phyloP scores from a whole-genome alignment of 2,888 invertebrate species.

The Yponomeuta plumbellus region DNA sequence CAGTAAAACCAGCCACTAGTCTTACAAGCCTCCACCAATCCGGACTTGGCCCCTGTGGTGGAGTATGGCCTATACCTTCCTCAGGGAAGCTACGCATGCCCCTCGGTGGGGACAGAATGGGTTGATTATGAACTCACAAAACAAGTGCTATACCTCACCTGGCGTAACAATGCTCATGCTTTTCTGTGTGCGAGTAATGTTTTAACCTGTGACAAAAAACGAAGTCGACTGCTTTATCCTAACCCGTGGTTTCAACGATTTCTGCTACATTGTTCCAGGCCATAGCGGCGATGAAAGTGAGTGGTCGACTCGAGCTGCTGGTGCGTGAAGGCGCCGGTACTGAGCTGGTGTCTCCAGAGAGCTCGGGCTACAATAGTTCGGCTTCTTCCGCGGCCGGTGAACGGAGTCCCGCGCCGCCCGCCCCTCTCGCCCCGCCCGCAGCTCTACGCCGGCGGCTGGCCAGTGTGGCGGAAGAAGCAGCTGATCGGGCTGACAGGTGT shows the following conservation, averaged over 20 bases:
- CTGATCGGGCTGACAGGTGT: slow-evolving; percentile 77
- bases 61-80: no score
- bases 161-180: no score
- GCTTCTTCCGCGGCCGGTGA: slow-evolving; percentile 88
- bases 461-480: slow-evolving; percentile 83
- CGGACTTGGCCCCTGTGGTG: no score
- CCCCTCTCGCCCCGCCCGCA: slow-evolving; percentile 72
- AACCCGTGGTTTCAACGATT: not conserved
- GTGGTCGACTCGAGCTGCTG: slow-evolving; percentile 84
- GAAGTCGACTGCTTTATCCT: no score
- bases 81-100: no score
- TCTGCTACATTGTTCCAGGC: slow-evolving; percentile 70
- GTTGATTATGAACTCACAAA: no score
- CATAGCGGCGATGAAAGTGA: slow-evolving; percentile 86
- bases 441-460: slow-evolving; percentile 81
- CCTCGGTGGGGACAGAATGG: no score
- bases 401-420: slow-evolving; percentile 77
- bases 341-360: slow-evolving; percentile 87
- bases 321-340: slow-evolving; percentile 87
- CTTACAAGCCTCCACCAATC: no score
- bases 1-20: no score
- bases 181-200: no score
- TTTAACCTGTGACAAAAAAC: no score
- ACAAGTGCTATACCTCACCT: no score
- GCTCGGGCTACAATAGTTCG: slow-evolving; percentile 89